Evolutionary conservation across 2,888 invertebrate genomes (phyloP), one percentile per base, ranked within the genome.

Genomic region (Thecophora atra): DNA sequence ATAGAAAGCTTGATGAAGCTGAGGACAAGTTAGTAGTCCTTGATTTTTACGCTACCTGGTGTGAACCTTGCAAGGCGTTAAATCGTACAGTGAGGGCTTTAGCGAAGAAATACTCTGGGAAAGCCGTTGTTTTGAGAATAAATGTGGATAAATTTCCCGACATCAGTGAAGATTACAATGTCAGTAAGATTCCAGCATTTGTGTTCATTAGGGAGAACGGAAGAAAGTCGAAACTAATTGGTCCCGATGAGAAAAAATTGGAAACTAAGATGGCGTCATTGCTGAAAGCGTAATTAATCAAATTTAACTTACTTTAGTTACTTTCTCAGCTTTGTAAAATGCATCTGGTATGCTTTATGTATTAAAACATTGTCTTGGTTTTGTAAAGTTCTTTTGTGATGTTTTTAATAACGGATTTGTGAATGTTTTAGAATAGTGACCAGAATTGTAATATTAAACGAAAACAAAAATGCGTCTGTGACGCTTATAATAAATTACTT

Each of bases 11-110:
- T 77, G 79, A 84, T 0, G 91, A 91, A 75, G 95, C 95, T 28
- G 94, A 93, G 15, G 89, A 90, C 37, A 93, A 92, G 83, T 88
- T 97, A 81, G 93, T 97, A 58, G 91, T 97, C 47, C 91, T 96
- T 76, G 96, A 96, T 87, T 97, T 97, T 87, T 94, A 91, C 87
- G 96, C 78, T 62, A 76, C 76, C 51, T 77, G 77, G 77, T 78
- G 78, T 75, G 76, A 74, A 4, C 78, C 78, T 1, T 78, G 78
- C 60, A 78, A 77, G 62, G 65, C 63, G 42, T 78, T 78, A 42
- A 76, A 76, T 4, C 74, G 76, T 8, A 68, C 72, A 67, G 47
- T 78, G 26, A 75, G 52, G 8, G 63, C 64, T 26, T 63, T 78
- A 15, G 64, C 63, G 15, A 72, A 73, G 1, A 56, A 73, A n/a